Percentiles rank a stretch among this genome's conserved stretches.
phyloP scores from a whole-genome alignment of 2,113 vertebrate genomes.

The Athene cunicularia region DNA sequence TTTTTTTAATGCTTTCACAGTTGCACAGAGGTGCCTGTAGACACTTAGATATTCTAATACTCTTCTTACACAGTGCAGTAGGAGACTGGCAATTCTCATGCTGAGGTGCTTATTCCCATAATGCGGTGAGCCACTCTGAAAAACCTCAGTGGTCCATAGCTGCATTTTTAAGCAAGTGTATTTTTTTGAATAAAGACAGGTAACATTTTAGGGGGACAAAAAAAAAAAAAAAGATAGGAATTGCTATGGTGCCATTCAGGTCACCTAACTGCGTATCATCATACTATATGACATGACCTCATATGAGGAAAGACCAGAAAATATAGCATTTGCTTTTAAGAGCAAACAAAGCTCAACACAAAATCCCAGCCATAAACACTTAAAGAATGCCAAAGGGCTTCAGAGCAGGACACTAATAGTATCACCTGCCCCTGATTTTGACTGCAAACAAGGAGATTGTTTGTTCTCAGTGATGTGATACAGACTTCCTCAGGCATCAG shows the following conservation, averaged over 20 bases:
- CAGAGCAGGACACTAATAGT: background rate
- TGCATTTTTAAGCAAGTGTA: background rate
- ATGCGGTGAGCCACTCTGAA: background rate
- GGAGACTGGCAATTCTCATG: background rate
- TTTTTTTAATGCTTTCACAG: background rate
- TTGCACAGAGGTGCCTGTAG: background rate
- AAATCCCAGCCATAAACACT: background rate
- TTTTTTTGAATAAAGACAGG: background rate
- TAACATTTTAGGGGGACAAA: background rate
- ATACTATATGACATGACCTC: fast-evolving
- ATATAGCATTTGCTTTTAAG: fast-evolving
- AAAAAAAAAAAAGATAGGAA: background rate
- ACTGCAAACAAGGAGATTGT: background rate
- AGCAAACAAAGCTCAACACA: background rate
- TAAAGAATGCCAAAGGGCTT: background rate
- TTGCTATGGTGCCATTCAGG: background rate
- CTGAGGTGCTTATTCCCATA: background rate
- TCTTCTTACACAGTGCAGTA: background rate
- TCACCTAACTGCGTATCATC: fast-evolving
- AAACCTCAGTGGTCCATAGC: background rate
- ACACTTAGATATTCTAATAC: background rate
- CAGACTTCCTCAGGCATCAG: background rate
- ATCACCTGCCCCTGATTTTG: background rate
- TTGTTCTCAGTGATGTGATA: background rate
- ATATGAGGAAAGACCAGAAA: background rate